These are phyloP conservation scores for Pseudonaja textilis DNA, from an alignment of 2,113 vertebrate genomes.

Conservation along the genomic window DNA sequence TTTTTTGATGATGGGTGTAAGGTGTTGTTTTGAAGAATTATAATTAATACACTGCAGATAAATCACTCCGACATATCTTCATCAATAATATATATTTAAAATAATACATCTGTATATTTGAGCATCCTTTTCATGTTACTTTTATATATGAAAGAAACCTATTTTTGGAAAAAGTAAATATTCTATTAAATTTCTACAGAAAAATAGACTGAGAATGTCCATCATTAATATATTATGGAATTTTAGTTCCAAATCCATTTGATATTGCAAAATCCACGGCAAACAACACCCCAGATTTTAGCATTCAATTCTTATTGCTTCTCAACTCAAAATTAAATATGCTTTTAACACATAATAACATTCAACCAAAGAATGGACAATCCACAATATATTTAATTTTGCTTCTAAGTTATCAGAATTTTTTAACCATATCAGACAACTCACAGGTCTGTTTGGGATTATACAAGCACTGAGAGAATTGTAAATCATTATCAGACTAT, in stretches of 20 bases:
- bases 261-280: constrained; percentile 34
- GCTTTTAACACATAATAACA: constrained; percentile 28
- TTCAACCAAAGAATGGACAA: background rate
- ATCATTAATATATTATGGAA: constrained; percentile 36
- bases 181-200: constrained; percentile 50
- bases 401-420: background rate
- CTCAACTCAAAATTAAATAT: constrained; percentile 38
- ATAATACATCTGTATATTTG: constrained; percentile 13
- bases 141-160: background rate
- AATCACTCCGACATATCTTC: constrained; percentile 30
- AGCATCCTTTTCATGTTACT: constrained; percentile 32
- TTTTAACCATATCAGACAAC: background rate
- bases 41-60: constrained; percentile 2
- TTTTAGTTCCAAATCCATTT: constrained; percentile 21
- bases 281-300: constrained; percentile 44
- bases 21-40: background rate
- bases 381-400: rapidly evolving
- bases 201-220: constrained; percentile 42
- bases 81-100: constrained; percentile 22
- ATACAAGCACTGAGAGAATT: background rate
- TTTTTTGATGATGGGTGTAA: background rate
- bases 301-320: constrained; percentile 37
- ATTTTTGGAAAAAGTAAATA: constrained; percentile 40
- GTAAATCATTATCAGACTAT: background rate
- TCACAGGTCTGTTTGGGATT: background rate